Percentiles rank a stretch among this genome's conserved stretches.
Evolutionary conservation across 2,113 vertebrate genomes (phyloP).

Genomic region (Callocephalon fimbriatum): DNA sequence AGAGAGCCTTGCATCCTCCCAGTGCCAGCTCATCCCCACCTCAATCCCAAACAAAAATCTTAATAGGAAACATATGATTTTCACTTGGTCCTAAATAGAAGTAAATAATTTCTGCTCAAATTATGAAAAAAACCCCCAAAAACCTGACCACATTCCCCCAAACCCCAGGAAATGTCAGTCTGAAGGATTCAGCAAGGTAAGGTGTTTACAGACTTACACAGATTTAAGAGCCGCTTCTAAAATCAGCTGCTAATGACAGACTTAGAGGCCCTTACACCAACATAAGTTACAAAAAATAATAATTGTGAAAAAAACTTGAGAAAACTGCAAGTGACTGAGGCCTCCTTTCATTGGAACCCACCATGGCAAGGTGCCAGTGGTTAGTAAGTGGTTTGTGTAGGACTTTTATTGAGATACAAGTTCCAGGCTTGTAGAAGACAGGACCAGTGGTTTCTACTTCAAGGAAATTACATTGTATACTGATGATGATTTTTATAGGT

Average conservation of each 20-base stretch:
- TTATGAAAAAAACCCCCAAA: neutral
- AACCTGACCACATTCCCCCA: neutral
- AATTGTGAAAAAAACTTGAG: neutral
- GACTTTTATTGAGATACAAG: neutral
- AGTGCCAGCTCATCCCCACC: neutral
- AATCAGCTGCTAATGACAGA: neutral
- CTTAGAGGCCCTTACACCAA: neutral
- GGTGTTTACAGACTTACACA: neutral
- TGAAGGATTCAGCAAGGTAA: neutral
- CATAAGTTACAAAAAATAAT: neutral
- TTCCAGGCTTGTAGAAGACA: neutral
- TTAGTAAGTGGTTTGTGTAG: neutral
- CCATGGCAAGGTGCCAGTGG: neutral
- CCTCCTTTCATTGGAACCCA: neutral
- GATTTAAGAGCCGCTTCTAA: neutral
- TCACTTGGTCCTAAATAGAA: neutral
- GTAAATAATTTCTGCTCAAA: neutral
- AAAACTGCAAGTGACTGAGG: neutral
- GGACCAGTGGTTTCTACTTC: neutral
- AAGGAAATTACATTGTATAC: neutral
- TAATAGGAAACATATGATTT: neutral
- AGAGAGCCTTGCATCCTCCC: neutral
- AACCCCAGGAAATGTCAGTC: neutral
- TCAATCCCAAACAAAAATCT: neutral
- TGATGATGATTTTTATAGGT: slow-evolving; percentile 25